phyloP scores from a whole-genome alignment of 1,140 invertebrate genomes.

The Drosophila pseudoobscura region DNA sequence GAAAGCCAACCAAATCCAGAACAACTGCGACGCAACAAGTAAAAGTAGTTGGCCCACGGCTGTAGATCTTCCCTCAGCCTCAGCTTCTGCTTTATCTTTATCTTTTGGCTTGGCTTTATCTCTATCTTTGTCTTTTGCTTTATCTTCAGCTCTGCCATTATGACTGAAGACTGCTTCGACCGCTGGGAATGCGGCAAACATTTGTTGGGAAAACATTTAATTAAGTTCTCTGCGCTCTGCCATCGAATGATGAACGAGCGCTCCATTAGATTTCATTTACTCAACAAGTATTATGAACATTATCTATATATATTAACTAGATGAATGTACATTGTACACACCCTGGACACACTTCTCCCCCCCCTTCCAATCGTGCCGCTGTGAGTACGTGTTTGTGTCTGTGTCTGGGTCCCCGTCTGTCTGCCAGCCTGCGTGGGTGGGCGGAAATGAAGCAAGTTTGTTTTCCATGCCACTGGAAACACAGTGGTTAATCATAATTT shows the following conservation, averaged over 20 bases:
- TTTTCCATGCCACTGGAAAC: slow-evolving; percentile 2
- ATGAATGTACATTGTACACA: slow-evolving; percentile 29
- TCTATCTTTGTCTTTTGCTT: neutral
- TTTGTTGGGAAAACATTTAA: slow-evolving; percentile 59
- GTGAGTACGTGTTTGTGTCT: neutral
- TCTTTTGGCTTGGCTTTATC: neutral
- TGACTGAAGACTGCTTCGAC: slow-evolving; percentile 16
- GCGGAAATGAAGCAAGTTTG: slow-evolving; percentile 68
- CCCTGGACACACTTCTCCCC: neutral
- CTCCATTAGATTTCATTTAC: slow-evolving; percentile 72
- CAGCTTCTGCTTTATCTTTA: no score
- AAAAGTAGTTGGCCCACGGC: slow-evolving; percentile 32
- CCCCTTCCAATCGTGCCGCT: neutral
- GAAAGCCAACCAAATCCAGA: slow-evolving; percentile 30
- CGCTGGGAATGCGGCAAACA: slow-evolving; percentile 16
- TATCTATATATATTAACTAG: slow-evolving; percentile 46
- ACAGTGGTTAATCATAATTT: slow-evolving; percentile 1
- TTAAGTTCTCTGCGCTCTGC: slow-evolving; percentile 51
- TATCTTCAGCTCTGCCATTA: slow-evolving; percentile 12
- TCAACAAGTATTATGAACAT: slow-evolving; percentile 62
- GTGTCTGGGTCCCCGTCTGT: neutral
- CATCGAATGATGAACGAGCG: slow-evolving; percentile 47
- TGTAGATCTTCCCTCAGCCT: no score
- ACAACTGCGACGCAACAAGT: slow-evolving; percentile 38
- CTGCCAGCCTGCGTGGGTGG: slow-evolving; percentile 16